phyloP scores from a whole-genome alignment of 2,797 vertebrate species.

The Pseudocheirus occidentalis region DNA sequence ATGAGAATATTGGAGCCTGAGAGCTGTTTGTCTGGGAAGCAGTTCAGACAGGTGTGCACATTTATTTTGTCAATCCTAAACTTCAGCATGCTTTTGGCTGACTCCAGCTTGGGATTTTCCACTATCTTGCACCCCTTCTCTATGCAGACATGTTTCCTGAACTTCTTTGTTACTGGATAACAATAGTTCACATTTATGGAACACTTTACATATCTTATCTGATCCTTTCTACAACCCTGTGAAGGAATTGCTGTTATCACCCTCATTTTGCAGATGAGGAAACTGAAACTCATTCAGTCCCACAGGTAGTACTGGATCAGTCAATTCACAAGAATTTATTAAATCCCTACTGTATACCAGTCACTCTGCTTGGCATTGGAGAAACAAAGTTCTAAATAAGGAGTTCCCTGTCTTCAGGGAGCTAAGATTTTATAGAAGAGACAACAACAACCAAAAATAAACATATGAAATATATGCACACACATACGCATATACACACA shows the following conservation, averaged over 20 bases:
- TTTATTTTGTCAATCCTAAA: not conserved
- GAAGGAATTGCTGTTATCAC: not conserved
- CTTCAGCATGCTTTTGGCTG: not conserved
- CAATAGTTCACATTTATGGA: not conserved
- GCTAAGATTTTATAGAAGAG: not conserved
- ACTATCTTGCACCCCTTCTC: accelerated
- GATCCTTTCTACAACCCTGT: not conserved
- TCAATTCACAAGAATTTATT: not conserved
- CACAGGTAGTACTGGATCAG: not conserved
- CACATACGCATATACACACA: not conserved
- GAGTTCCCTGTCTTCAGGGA: not conserved
- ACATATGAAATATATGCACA: not conserved
- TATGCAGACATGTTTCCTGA: not conserved
- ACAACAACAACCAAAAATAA: not conserved
- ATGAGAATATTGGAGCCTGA: not conserved
- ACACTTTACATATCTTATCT: not conserved
- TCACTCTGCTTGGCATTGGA: not conserved
- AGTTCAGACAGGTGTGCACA: accelerated
- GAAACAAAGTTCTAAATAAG: not conserved
- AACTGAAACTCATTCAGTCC: not conserved
- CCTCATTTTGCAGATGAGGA: not conserved
- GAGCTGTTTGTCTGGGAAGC: not conserved
- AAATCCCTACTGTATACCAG: not conserved
- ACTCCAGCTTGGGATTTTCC: not conserved
- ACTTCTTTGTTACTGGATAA: not conserved